These are phyloP conservation scores for Hippopotamyrus pictus DNA, from an alignment of 2,797 vertebrate species.

Conservation along the genomic window DNA sequence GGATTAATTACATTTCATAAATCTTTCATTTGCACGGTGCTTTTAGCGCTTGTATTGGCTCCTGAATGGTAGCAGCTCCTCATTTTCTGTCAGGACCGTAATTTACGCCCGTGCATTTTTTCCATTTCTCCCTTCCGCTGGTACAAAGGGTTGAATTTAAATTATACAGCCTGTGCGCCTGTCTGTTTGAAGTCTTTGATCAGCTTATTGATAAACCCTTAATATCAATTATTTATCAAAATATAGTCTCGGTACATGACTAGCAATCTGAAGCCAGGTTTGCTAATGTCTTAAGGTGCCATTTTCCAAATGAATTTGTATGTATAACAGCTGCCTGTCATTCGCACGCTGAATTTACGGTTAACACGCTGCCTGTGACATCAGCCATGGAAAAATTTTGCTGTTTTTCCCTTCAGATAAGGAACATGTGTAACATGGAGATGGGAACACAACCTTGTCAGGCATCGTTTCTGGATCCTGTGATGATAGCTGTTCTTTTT, in stretches of 20 bases:
- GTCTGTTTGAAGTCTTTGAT: constrained; percentile 5
- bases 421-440: neutral
- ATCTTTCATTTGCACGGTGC: constrained; percentile 16
- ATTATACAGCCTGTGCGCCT: neutral
- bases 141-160: neutral
- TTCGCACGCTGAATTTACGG: neutral
- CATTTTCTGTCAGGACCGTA: neutral
- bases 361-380: neutral
- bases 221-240: constrained; percentile 4
- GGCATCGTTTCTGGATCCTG: neutral
- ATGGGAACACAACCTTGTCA: neutral
- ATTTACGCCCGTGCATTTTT: neutral
- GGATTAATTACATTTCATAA: constrained; percentile 19
- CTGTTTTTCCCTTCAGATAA: neutral
- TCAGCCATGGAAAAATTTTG: neutral
- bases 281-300: neutral
- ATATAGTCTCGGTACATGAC: neutral
- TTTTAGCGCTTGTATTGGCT: constrained; percentile 4
- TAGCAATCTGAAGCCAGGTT: neutral
- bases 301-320: neutral
- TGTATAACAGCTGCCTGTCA: neutral
- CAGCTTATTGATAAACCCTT: neutral
- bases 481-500: neutral
- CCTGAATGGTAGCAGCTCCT: neutral
- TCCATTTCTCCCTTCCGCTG: neutral